Conservation (phyloP, 2,113 vertebrate species). For the Psittacara wagleri region DNA sequence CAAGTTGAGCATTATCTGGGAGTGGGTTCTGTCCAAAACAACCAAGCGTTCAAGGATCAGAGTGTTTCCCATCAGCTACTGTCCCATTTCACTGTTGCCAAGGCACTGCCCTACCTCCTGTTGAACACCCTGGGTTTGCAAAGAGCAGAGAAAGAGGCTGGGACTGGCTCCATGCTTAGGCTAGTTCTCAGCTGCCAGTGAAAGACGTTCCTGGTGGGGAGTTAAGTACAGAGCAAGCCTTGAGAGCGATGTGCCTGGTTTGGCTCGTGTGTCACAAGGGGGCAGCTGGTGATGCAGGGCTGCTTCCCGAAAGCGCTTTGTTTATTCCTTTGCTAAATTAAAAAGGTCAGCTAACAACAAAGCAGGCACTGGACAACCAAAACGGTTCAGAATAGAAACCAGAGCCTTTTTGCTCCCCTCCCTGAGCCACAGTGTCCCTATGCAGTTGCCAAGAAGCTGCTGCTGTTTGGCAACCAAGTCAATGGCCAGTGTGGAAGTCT, state of each 20-base stretch:
- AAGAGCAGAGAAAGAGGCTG: background rate
- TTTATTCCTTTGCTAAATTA: background rate
- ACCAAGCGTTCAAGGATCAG: rapidly evolving
- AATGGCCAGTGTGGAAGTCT: background rate
- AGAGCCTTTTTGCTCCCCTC: background rate
- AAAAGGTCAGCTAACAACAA: background rate
- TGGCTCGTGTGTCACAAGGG: rapidly evolving
- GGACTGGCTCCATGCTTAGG: rapidly evolving
- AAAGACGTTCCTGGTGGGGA: rapidly evolving
- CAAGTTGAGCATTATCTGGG: background rate
- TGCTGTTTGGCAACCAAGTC: background rate
- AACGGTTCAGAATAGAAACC: background rate
- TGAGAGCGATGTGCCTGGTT: background rate
- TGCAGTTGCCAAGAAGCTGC: background rate
- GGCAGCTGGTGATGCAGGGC: background rate
- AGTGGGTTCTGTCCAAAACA: background rate
- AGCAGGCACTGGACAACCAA: background rate
- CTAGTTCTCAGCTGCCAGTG: rapidly evolving
- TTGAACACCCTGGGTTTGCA: background rate
- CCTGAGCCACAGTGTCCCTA: background rate
- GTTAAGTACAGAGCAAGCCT: background rate
- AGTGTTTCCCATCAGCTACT: background rate
- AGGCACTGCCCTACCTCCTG: background rate
- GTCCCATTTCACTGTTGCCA: background rate
- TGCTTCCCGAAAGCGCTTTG: background rate